phyloP scores from a whole-genome alignment of 1,140 invertebrate species.

The Caerostris extrusa region DNA sequence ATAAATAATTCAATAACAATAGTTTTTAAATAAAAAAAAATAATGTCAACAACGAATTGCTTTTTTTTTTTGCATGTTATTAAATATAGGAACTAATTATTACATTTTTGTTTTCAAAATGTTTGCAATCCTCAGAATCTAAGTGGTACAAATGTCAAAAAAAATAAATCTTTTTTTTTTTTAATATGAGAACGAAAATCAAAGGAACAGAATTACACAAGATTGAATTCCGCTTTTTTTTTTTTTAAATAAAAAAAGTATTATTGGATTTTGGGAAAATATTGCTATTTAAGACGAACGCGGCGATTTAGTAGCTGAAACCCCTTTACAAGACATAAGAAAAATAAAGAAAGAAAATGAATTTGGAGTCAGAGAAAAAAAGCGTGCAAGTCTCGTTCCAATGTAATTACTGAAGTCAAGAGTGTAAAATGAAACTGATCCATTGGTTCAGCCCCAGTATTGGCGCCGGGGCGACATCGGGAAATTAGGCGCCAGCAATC shows the following conservation, averaged over 20 bases:
- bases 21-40: no score
- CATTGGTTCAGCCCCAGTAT: constrained; percentile 26
- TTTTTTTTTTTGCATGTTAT: no score
- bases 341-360: constrained; percentile 43
- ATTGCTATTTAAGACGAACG: constrained; percentile 31
- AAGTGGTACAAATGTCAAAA: no score
- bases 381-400: constrained; percentile 16
- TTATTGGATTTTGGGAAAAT: not conserved
- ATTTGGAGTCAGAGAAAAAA: not conserved
- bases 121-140: no score
- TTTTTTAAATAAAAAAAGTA: not conserved
- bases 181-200: not conserved
- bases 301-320: not conserved
- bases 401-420: constrained; percentile 68
- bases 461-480: constrained; percentile 47
- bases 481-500: constrained; percentile 72
- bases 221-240: not conserved
- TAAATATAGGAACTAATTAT: no score
- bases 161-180: not conserved
- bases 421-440: constrained; percentile 76
- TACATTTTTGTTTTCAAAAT: no score
- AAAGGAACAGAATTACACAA: not conserved
- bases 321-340: not conserved
- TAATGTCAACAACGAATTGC: no score
- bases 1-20: no score